Percentiles rank a stretch among this genome's conserved stretches.
phyloP scores from a whole-genome alignment of 2,888 invertebrate species.

The Plagiodera versicolora region DNA sequence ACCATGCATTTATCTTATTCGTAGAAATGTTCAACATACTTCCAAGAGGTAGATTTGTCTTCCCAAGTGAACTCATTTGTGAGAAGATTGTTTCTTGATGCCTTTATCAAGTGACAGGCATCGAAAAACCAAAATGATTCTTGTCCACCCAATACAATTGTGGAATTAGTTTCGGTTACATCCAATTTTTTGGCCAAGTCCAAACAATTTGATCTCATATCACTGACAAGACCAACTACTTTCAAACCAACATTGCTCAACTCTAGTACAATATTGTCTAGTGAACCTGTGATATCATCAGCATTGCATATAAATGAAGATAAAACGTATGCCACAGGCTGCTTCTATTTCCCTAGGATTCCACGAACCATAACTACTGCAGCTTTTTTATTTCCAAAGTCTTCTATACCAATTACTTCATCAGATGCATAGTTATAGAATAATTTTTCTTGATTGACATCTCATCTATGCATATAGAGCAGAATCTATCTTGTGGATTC shows the following conservation, averaged over 20 bases:
- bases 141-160: neutral
- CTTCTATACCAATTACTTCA: slow-evolving; percentile 9
- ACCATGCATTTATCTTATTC: slow-evolving; percentile 21
- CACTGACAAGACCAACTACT: slow-evolving; percentile 6
- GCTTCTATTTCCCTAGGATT: slow-evolving; percentile 3
- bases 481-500: slow-evolving; percentile 2
- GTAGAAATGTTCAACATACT: slow-evolving; percentile 27
- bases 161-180: slow-evolving; percentile 8
- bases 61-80: slow-evolving; percentile 21
- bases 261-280: neutral
- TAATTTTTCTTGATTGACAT: slow-evolving; percentile 4
- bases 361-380: slow-evolving; percentile 15
- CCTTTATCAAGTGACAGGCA: slow-evolving; percentile 19
- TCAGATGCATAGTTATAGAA: slow-evolving; percentile 10
- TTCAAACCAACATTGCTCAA: slow-evolving; percentile 2
- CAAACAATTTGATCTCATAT: slow-evolving; percentile 14
- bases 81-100: slow-evolving; percentile 22
- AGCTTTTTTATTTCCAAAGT: slow-evolving; percentile 5
- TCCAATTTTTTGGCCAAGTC: slow-evolving; percentile 4
- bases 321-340: slow-evolving; percentile 6
- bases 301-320: slow-evolving; percentile 9
- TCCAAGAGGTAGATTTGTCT: slow-evolving; percentile 19
- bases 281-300: neutral
- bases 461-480: neutral
- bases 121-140: neutral